A percentile compares a stretch with the other conserved stretches of the same genome.
Evolutionary conservation across 30 jellyfish, hydroid and myxozoan species (phyloP).

Genomic region (Aurelia sp.): DNA sequence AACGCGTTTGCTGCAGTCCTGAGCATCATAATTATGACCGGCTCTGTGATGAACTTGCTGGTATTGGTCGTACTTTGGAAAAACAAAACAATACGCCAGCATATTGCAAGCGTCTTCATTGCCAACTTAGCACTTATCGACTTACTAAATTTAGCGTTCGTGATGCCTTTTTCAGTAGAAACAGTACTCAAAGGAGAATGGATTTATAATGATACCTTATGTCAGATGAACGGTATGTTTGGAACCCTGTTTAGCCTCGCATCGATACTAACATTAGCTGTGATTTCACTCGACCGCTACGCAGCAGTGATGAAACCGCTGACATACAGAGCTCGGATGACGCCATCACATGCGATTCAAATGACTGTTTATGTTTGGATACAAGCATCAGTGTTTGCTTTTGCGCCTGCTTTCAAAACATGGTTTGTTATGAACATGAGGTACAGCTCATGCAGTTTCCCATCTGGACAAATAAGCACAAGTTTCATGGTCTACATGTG

Average conservation of each 20-base stretch:
- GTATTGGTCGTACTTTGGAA: slow-evolving; percentile 68
- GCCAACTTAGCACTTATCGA: slow-evolving; percentile 81
- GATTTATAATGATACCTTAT: slow-evolving; percentile 41
- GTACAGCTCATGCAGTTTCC: slow-evolving; percentile 67
- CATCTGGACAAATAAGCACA: slow-evolving; percentile 38
- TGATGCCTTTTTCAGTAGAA: slow-evolving; percentile 85
- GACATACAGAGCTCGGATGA: slow-evolving; percentile 85
- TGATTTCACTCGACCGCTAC: slow-evolving; percentile 83
- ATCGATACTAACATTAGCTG: slow-evolving; percentile 83
- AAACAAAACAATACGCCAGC: slow-evolving; percentile 75
- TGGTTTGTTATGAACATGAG: slow-evolving; percentile 80
- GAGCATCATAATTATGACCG: slow-evolving; percentile 47
- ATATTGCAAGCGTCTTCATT: slow-evolving; percentile 75
- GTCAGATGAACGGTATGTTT: slow-evolving; percentile 64
- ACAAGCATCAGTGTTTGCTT: slow-evolving; percentile 75
- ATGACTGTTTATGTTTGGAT: slow-evolving; percentile 68
- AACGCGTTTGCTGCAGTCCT: slow-evolving; percentile 45
- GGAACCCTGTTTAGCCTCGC: slow-evolving; percentile 81
- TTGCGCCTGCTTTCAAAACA: slow-evolving; percentile 53
- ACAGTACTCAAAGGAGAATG: slow-evolving; percentile 39
- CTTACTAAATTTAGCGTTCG: slow-evolving; percentile 71
- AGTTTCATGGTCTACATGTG: slow-evolving; percentile 64
- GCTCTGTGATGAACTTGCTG: slow-evolving; percentile 58
- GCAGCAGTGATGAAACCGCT: slow-evolving; percentile 94
- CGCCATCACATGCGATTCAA: slow-evolving; percentile 69